Conservation (phyloP, 1,140 invertebrate species). For the Zaprionus capensis region DNA sequence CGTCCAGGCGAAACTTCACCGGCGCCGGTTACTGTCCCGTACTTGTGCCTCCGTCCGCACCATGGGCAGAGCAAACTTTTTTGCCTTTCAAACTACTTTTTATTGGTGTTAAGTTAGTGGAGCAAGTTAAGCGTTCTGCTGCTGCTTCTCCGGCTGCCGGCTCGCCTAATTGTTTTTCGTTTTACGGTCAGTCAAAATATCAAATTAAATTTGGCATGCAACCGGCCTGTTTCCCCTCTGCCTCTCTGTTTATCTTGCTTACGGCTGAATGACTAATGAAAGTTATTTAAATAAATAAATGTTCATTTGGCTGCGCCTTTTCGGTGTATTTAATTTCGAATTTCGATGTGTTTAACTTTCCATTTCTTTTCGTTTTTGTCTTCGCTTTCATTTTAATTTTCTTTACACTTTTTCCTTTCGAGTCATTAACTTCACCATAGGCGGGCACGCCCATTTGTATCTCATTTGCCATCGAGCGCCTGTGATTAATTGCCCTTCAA, state of each 20-base stretch:
- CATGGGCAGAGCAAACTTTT: conserved; percentile 40
- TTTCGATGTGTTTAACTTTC: conserved; percentile 65
- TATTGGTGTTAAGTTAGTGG: conserved; percentile 62
- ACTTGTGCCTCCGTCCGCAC: not conserved
- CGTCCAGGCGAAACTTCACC: conserved; percentile 67
- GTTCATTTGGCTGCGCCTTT: conserved; percentile 75
- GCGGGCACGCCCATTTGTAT: conserved; percentile 71
- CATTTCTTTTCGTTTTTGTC: conserved; percentile 24
- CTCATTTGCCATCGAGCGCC: conserved; percentile 73
- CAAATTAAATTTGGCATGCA: conserved; percentile 57
- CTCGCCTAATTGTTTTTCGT: conserved; percentile 72
- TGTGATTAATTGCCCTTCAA: conserved; percentile 81
- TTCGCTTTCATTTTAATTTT: conserved; percentile 5
- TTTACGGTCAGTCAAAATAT: conserved; percentile 63
- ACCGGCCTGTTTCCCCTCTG: not conserved
- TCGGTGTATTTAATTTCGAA: conserved; percentile 48
- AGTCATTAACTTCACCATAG: conserved; percentile 51
- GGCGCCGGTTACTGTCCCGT: conserved; percentile 18
- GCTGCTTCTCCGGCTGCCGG: conserved; percentile 24
- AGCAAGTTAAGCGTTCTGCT: conserved; percentile 22
- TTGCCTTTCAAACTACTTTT: conserved; percentile 58
- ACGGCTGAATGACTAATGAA: conserved; percentile 63
- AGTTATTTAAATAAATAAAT: conserved; percentile 80
- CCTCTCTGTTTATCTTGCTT: conserved; percentile 29
- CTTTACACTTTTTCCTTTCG: conserved; percentile 1